Conservation (phyloP, 64 coral and sea anemone species). For the Actinia tenebrosa region DNA sequence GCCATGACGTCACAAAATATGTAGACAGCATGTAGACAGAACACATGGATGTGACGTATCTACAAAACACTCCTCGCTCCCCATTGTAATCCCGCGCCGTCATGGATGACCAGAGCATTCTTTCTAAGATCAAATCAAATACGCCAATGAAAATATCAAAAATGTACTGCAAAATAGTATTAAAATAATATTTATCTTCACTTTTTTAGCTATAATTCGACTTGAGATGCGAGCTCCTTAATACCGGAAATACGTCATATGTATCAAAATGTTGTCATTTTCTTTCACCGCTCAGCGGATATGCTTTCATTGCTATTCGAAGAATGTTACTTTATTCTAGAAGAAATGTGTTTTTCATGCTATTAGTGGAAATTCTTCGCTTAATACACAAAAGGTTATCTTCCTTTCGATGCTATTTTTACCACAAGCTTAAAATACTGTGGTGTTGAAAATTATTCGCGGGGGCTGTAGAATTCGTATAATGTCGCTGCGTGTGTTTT, state of each 20-base stretch:
- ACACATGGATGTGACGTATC: background rate
- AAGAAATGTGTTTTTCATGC: background rate
- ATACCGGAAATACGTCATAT: slow-evolving; percentile 22
- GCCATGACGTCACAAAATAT: slow-evolving; percentile 7
- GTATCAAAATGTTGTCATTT: slow-evolving; percentile 4
- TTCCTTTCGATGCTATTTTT: slow-evolving; percentile 13
- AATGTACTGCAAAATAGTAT: background rate
- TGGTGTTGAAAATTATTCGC: background rate
- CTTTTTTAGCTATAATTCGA: background rate
- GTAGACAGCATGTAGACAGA: background rate
- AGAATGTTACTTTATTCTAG: slow-evolving; percentile 11
- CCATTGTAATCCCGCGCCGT: background rate
- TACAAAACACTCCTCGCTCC: background rate
- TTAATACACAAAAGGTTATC: background rate
- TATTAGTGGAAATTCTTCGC: slow-evolving; percentile 23
- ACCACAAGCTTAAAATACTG: background rate
- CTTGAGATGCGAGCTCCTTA: background rate
- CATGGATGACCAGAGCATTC: background rate
- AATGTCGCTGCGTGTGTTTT: background rate
- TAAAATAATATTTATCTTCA: too few species aligned
- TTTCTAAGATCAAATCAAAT: background rate
- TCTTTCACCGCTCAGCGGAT: background rate
- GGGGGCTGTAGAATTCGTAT: slow-evolving; percentile 9
- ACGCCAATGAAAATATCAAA: background rate
- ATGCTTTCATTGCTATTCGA: background rate